Conservation (phyloP, 2,888 invertebrate genomes). For the Calephelis perditalis region DNA sequence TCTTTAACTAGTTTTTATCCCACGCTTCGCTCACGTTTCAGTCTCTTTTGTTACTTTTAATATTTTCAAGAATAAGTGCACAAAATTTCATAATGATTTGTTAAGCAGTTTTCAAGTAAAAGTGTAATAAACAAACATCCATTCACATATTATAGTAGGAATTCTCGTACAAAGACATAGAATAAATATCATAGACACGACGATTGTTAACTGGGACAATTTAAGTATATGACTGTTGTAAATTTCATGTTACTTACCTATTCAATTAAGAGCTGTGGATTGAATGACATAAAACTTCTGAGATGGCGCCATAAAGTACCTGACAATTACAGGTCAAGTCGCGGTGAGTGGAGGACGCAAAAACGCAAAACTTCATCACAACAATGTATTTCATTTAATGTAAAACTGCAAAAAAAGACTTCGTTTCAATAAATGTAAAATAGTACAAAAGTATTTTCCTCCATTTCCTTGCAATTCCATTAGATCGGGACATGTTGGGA, state of each 20-base stretch:
- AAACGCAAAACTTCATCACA: constrained; percentile 12
- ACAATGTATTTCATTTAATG: background rate
- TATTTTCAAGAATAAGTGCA: no score
- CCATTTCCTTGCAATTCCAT: no score
- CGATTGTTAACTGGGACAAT: constrained; percentile 52
- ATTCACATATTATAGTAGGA: no score
- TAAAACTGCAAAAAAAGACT: no score
- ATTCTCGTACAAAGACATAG: background rate
- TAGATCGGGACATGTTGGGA: no score
- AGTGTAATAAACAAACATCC: no score
- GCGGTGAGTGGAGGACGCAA: constrained; percentile 19
- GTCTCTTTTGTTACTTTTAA: no score
- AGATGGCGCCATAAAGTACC: constrained; percentile 70
- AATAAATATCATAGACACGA: constrained; percentile 35
- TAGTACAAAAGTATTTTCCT: no score
- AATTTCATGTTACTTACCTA: constrained; percentile 65
- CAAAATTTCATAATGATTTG: no score
- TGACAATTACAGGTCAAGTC: constrained; percentile 67
- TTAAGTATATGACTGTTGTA: constrained; percentile 67
- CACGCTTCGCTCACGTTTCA: no score
- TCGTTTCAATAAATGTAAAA: background rate
- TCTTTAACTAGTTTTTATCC: no score
- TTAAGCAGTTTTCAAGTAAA: no score
- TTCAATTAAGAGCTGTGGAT: constrained; percentile 73
- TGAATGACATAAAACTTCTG: constrained; percentile 74